phyloP scores from a whole-genome alignment of 2,797 vertebrate species.

The Microcaecilia unicolor region DNA sequence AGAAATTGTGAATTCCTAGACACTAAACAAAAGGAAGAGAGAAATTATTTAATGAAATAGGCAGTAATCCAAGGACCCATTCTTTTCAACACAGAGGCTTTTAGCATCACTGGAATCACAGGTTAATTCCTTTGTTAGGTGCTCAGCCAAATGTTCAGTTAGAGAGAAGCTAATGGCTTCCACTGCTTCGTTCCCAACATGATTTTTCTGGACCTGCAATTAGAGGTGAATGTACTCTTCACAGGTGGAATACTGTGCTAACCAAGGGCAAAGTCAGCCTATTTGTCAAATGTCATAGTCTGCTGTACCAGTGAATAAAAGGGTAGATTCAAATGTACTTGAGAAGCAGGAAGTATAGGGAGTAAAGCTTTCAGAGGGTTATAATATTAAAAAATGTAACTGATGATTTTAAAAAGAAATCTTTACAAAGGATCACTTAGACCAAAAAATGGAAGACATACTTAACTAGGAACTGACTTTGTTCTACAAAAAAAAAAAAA shows the following conservation, averaged over 20 bases:
- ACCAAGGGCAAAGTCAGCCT: slow-evolving; percentile 28
- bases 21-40: not conserved
- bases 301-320: slow-evolving; percentile 24
- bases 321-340: not conserved
- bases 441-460: too few relatives aligned
- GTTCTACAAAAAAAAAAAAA: too few relatives aligned
- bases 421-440: too few relatives aligned
- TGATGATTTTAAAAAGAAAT: too few relatives aligned
- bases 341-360: not conserved
- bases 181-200: slow-evolving; percentile 27
- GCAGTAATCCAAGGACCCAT: slow-evolving; percentile 12
- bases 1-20: not conserved
- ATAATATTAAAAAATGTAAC: too few relatives aligned
- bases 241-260: not conserved
- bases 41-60: slow-evolving; percentile 36
- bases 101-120: slow-evolving; percentile 26
- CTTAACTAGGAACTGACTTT: too few relatives aligned
- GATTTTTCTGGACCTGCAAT: slow-evolving; percentile 43
- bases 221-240: slow-evolving; percentile 43
- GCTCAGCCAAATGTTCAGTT: slow-evolving; percentile 38
- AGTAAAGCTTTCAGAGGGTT: too few relatives aligned
- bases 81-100: slow-evolving; percentile 4
- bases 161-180: slow-evolving; percentile 46
- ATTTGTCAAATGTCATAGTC: slow-evolving; percentile 37
- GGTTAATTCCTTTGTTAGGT: slow-evolving; percentile 46